phyloP scores from a whole-genome alignment of 2,797 vertebrate genomes.

The Ispidina picta region DNA sequence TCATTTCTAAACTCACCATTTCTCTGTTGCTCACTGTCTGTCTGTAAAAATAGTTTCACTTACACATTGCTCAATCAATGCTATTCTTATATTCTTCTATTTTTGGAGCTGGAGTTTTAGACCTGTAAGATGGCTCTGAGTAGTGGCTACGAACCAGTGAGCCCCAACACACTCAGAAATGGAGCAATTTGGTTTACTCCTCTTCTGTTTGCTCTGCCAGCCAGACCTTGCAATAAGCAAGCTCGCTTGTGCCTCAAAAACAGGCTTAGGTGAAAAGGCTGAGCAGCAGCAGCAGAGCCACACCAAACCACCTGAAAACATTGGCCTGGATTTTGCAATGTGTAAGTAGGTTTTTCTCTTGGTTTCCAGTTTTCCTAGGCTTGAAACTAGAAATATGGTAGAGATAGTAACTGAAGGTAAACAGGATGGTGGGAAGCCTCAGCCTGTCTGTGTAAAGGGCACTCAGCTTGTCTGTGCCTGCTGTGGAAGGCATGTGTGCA shows the following conservation, averaged over 20 bases:
- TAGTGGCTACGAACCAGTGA: neutral
- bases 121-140: neutral
- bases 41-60: conserved; percentile 29
- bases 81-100: neutral
- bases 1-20: neutral
- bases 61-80: neutral
- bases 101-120: conserved; percentile 2
- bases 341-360: rapidly evolving
- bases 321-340: neutral
- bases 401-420: rapidly evolving
- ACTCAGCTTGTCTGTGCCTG: neutral
- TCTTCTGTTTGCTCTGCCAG: neutral
- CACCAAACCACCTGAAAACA: neutral
- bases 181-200: neutral
- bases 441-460: neutral
- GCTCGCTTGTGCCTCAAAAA: neutral
- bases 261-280: neutral
- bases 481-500: neutral
- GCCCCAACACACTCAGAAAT: neutral
- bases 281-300: neutral
- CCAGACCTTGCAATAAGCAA: neutral
- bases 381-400: neutral
- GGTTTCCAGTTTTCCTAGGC: neutral
- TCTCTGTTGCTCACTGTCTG: neutral
- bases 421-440: neutral